Evolutionary conservation across 2,797 vertebrate genomes (phyloP), one percentile per base, ranked within the genome.

Genomic region (Podargus strigoides): DNA sequence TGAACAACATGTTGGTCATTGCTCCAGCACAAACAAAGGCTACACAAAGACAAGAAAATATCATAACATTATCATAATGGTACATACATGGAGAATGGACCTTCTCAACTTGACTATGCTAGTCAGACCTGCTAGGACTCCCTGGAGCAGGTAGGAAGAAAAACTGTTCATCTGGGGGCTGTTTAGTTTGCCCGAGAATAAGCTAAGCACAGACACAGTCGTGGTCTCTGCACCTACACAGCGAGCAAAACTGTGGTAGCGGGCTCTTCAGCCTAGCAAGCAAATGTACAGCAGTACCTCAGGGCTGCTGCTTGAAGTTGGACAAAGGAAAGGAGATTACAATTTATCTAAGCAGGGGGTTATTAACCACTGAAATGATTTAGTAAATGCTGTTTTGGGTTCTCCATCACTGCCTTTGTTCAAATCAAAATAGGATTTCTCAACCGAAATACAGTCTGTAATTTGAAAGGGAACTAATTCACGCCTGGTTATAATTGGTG

Each of bases 301-400:
- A 0, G 67, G 50, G n/a, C 63, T 84, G 56, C 50, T 86, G 14
- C 37, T 81, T 66, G 69, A 75, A 91, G 77, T 69, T 62, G 67
- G 82, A 83, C 75, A 80, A 83, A 92, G 53, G 55, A 74, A 84
- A 87, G 36, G n/a, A 84, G 63, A 90, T 87, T 39, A 70, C 28
- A 87, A 13, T 92, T 94, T 82, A 46, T 90, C 88, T 87, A 72
- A 82, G 86, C 67, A 85, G 86, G 50, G 70, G 41, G 70, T 79
- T 91, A 96, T 95, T 90, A 95, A 81, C 28, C 18, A 58, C 85
- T 53, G 39, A 80, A 95, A 95, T 64, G 23, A 73, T 89, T 95
- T 85, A 92, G 74, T 26, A 79, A 79, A 82, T 60, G 83, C 14
- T 88, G 59, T 73, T 86, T 44, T 86, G 83, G 34, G 77, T 79